phyloP scores from a whole-genome alignment of 2,797 vertebrate species.

The Phataginus tetradactyla region DNA sequence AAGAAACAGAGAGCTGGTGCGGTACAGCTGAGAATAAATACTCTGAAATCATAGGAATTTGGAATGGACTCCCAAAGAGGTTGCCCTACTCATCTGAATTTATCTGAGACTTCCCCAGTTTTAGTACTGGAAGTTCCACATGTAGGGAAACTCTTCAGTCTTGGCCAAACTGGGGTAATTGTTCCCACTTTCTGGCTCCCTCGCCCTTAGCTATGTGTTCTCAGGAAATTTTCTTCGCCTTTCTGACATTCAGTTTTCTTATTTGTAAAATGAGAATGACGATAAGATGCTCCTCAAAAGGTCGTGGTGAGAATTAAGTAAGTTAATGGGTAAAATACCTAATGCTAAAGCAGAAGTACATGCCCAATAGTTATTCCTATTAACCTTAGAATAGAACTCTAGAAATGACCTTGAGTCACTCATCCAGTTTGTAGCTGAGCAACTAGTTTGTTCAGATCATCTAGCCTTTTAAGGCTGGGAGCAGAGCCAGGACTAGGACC shows the following conservation, averaged over 20 bases:
- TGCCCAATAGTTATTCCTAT: too few relatives aligned
- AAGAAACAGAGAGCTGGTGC: neutral
- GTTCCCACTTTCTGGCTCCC: neutral
- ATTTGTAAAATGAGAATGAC: neutral
- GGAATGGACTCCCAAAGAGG: neutral
- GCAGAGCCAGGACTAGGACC: neutral
- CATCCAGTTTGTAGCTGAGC: neutral
- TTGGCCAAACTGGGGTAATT: neutral
- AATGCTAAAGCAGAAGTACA: neutral
- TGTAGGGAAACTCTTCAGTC: neutral
- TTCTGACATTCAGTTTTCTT: neutral
- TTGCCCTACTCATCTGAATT: neutral
- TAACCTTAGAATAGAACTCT: neutral
- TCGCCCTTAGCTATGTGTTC: neutral
- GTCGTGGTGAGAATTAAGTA: neutral
- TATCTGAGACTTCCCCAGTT: neutral
- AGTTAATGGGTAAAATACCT: neutral
- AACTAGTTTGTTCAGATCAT: neutral
- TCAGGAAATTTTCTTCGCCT: neutral
- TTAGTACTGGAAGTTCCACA: neutral
- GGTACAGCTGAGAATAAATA: rapidly evolving
- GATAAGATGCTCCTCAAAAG: neutral
- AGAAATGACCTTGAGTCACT: neutral
- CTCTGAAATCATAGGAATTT: neutral
- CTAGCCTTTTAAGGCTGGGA: too few relatives aligned